These are phyloP conservation scores for Parauchenoglanis ngamensis DNA, from an alignment of 2,797 vertebrate species.

Conservation along the genomic window DNA sequence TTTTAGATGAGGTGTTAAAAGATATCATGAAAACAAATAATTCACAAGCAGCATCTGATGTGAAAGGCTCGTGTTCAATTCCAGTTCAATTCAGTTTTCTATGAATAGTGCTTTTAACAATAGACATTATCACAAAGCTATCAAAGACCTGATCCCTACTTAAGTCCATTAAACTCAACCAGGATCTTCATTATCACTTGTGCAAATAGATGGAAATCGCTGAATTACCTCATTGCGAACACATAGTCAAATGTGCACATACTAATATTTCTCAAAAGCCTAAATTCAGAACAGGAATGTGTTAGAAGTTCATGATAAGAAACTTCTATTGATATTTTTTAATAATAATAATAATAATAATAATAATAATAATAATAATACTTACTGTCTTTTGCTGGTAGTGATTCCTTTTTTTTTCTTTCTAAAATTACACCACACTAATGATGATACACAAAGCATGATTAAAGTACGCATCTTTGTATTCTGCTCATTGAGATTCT, in stretches of 20 bases:
- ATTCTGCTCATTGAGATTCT: conserved; percentile 57
- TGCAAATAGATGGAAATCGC: neutral
- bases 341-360: too few species aligned
- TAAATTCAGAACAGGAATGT: neutral
- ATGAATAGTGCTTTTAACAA: neutral
- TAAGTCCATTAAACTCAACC: neutral
- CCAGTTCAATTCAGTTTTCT: neutral
- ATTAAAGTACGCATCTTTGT: neutral
- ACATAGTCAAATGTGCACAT: neutral
- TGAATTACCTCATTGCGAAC: neutral
- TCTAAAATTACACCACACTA: neutral
- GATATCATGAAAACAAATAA: neutral
- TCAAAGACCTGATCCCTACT: neutral
- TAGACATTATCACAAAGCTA: neutral
- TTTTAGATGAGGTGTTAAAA: neutral
- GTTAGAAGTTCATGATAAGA: neutral
- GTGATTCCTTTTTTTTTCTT: neutral
- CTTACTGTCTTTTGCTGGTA: neutral
- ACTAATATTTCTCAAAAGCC: neutral
- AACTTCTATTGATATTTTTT: neutral
- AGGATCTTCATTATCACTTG: neutral
- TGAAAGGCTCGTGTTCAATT: neutral
- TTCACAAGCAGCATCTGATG: neutral
- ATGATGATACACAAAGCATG: neutral
- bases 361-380: neutral